Evolutionary conservation across 2,797 vertebrate species (phyloP), one percentile per base, ranked within the genome.

Genomic region (Antrozous pallidus): DNA sequence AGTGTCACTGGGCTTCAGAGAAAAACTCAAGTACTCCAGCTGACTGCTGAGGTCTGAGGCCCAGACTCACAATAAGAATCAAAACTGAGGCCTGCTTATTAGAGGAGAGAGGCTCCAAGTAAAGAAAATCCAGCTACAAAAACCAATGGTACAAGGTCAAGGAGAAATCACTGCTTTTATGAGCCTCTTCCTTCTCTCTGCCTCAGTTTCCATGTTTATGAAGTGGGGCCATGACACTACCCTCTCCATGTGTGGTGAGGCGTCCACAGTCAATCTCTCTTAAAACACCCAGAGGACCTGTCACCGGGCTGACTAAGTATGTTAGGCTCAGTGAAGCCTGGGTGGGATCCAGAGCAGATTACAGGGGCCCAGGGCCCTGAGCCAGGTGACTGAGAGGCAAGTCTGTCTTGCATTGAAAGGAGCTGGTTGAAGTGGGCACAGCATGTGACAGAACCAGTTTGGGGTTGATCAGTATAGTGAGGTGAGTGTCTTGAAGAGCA

Each of bases 21-120:
- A 24, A 0, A 36, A 9, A 26, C 17, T 14, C 2, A 2, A 3
- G 12, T 36, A 16, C 13, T 33, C 3, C 5, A 31, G 17, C 54
- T 2, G 2, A 20, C 3, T 0, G 1, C 8, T n/a, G 47, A 26
- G 20, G 4, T 8, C 26, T 22, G 33, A 67, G 28, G 36, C 6
- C 12, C 28, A 16, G 71, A 24, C 12, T 56, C 51, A 79, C n/a
- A 56, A 14, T 8, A 6, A n/a, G 24, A 65, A 28, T 26, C 56
- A 24, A 75, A 22, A 22, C n/a, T 9, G 17, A 65, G 38, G 45
- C 69, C 54, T 16, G 31, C 17, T 10, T 36, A 1, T 24, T 56
- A 18, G 9, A 20, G 16, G 31, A 31, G 28, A 42, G 16, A 16
- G 8, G 12, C 54, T 54, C 45, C 8, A 45, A 38, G n/a, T 26